Evolutionary conservation across 2,888 invertebrate species (phyloP).

Genomic region (Tetramorium bicarinatum): DNA sequence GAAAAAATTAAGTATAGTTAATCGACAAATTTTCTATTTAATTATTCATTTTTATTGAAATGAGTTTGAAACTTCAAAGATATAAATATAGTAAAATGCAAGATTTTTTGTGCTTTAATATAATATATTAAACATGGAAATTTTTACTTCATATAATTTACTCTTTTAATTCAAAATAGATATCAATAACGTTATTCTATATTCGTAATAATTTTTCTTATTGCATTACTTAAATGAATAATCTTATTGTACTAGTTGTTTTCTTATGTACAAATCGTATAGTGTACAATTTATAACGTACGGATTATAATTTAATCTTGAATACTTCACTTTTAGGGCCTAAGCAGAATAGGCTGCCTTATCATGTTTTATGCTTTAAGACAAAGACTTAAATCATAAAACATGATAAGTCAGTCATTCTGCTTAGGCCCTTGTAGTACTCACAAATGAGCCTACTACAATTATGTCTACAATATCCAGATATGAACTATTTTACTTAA

Average conservation of each 20-base stretch:
- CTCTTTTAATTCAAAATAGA: not conserved
- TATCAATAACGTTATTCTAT: not conserved
- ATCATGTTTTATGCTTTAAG: too few species aligned
- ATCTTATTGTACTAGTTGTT: not conserved
- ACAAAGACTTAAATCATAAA: too few species aligned
- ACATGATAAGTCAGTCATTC: too few species aligned
- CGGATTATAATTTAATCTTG: not conserved
- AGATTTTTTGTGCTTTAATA: not conserved
- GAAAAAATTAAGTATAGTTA: conserved; percentile 8
- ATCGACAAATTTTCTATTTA: not conserved
- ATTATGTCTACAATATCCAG: not conserved
- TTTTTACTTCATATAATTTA: not conserved
- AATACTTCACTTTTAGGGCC: not conserved
- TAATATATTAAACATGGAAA: not conserved
- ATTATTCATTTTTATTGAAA: not conserved
- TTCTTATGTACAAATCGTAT: not conserved
- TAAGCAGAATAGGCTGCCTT: too few species aligned
- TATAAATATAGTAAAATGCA: not conserved
- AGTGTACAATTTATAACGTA: not conserved
- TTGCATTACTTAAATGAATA: not conserved
- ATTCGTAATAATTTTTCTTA: not conserved
- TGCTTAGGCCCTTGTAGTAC: not conserved
- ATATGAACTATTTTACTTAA: not conserved
- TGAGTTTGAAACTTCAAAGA: not conserved
- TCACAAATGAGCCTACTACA: not conserved